Base-by-base conservation (phyloP, 2,888 invertebrate genomes). In the Agonopterix subpropinquella region DNA sequence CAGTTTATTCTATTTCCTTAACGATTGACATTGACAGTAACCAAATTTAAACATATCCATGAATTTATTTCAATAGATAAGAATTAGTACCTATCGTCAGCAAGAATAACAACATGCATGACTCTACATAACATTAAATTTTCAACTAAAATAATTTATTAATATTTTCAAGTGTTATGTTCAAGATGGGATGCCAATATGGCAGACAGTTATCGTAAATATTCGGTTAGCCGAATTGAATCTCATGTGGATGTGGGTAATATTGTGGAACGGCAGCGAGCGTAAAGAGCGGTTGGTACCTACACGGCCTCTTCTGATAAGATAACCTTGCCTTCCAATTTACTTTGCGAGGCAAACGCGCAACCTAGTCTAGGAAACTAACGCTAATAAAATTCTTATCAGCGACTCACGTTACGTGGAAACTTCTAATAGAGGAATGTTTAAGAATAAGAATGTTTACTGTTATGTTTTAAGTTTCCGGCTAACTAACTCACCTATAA, bases 271-370 rank as follows among this genome's bases (percentile, higher is more conserved):
- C 59, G 56, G 35, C n/a, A 11, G 39, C 39, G n/a, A 10, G 10
- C 39, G 39, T 39, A n/a, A 11, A 10, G 37, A 45, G 45, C 52
- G 49, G 48, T 47, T 7, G 5, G 28, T 28, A 28, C 28, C 28
- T 28, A 55, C 65, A 59, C 73, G 78, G 77, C 77, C 75, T 65
- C 62, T 60, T 51, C 66, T 79, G 87, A 88, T 87, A 86, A 88
- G 85, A 88, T 87, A 87, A 87, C 87, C 87, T 87, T 86, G 88
- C 79, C 78, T 84, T 82, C 71, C 79, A 83, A 85, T 85, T 85
- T 81, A 75, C 75, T 82, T 80, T 66, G 73, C 79, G 65, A 70
- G 70, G 67, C 64, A 59, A 56, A 55, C 50, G 53, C 53, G 56
- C 52, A 62, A 64, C 67, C 65, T 61, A 58, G 61, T 65, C 54